phyloP scores from a whole-genome alignment of 2,888 invertebrate species.

The Pyrochroa serraticornis region DNA sequence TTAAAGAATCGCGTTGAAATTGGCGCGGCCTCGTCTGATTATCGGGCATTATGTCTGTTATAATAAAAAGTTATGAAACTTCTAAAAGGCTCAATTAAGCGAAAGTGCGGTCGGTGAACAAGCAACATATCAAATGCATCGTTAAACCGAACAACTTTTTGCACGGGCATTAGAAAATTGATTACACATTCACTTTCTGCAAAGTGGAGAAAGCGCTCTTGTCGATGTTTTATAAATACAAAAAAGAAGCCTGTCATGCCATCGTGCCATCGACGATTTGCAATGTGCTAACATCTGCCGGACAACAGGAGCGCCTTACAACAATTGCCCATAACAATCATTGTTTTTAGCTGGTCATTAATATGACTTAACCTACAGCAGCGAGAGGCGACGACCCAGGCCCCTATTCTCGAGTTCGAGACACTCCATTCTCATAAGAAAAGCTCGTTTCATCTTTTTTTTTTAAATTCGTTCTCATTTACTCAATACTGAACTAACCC shows the following conservation, averaged over 20 bases:
- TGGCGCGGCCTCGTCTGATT: neutral
- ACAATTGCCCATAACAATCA: constrained; percentile 30
- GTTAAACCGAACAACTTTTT: constrained; percentile 29
- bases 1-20: neutral
- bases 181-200: constrained; percentile 36
- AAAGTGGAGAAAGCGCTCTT: constrained; percentile 28
- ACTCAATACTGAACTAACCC: no score
- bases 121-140: constrained; percentile 25
- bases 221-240: constrained; percentile 21
- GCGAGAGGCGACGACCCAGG: no score
- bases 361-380: constrained; percentile 15
- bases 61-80: constrained; percentile 3
- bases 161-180: constrained; percentile 32
- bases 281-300: constrained; percentile 28
- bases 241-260: constrained; percentile 14
- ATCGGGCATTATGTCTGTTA: neutral
- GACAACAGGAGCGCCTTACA: constrained; percentile 25
- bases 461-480: no score
- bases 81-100: constrained; percentile 17
- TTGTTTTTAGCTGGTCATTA: constrained; percentile 19
- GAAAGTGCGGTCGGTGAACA: constrained; percentile 27
- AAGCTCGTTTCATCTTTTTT: no score
- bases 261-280: no score
- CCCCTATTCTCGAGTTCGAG: no score
- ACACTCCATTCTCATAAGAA: no score